Evolutionary conservation across 1,140 invertebrate genomes (phyloP), one percentile per base, ranked within the genome.

Genomic region (Caenorhabditis tropicalis): DNA sequence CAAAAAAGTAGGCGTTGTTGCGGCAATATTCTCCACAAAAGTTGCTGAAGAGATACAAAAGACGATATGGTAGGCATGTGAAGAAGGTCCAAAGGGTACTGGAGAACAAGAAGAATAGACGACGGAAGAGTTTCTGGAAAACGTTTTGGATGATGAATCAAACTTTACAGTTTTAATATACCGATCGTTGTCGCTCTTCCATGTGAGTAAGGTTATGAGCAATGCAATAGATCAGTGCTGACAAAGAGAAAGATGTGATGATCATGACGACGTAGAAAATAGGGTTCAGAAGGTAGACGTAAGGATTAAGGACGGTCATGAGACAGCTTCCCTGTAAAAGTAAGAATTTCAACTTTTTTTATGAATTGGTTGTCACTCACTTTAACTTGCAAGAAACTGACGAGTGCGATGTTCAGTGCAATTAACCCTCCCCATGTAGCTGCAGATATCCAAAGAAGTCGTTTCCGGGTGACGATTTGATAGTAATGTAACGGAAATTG

Each of bases 31-130:
- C 33, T 27, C 84, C 86, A 51, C 84, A 84, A 27, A 88, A 58
- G 27, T 31, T 48, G 36, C 82, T 53, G 29, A 86, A 84, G 16
- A 90, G 84, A 65, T 89, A 90, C 6, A 91, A 56, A 29, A 91
- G 43, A 29, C 89, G 83, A 82, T 90, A 90, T 6, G 89, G 89
- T 7, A 90, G 82, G 79, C 89, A 91, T 9, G 89, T 90, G 70
- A 87, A 85, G 56, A 91, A 90, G 10, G 89, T 90, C 89, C 89
- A 90, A 21, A 89, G 48, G 2, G 89, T 90, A 46, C 89, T 90
- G 74, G 87, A 88, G 81, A 90, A 90, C 2, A 90, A 60, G 88
- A 90, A 90, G 82, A 90, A 91, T 5, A 90, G 86, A 1, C 90
- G 88, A 84, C 90, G 84, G 60, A 90, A 91, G 2, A 91, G 81